Percentiles rank a stretch among this genome's conserved stretches.
Evolutionary conservation across 2,797 vertebrate species (phyloP).

Genomic region (Poeciliopsis turneri): DNA sequence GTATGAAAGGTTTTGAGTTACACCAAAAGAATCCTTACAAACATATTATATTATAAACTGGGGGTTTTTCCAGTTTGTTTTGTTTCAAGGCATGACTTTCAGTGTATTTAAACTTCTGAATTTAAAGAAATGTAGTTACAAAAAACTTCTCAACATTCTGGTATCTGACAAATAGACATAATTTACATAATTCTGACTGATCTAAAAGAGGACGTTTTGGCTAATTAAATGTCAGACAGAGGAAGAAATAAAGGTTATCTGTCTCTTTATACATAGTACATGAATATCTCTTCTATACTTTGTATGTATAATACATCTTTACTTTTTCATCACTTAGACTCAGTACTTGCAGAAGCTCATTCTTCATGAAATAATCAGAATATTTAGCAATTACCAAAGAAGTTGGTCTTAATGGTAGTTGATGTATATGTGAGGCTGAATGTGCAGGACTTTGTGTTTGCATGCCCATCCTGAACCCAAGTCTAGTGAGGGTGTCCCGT

Average conservation of each 20-base stretch:
- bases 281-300: neutral
- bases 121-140: neutral
- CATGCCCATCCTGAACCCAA: constrained; percentile 41
- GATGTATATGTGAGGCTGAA: constrained; percentile 24
- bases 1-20: neutral
- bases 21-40: neutral
- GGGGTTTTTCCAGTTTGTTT: neutral
- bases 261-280: neutral
- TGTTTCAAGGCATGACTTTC: neutral
- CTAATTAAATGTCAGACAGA: neutral
- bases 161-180: neutral
- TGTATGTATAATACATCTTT: constrained; percentile 17
- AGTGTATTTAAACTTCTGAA: neutral
- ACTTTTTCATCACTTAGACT: constrained; percentile 31
- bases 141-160: neutral
- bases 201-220: neutral
- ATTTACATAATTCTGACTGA: neutral
- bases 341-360: constrained; percentile 3
- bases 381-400: neutral
- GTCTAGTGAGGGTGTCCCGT: constrained; percentile 61
- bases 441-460: constrained; percentile 36
- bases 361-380: constrained; percentile 6
- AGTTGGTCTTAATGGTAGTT: constrained; percentile 2
- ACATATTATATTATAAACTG: neutral
- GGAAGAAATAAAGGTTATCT: neutral